Base-by-base conservation (phyloP, 2,113 vertebrate genomes). In the Takifugu bimaculatus region DNA sequence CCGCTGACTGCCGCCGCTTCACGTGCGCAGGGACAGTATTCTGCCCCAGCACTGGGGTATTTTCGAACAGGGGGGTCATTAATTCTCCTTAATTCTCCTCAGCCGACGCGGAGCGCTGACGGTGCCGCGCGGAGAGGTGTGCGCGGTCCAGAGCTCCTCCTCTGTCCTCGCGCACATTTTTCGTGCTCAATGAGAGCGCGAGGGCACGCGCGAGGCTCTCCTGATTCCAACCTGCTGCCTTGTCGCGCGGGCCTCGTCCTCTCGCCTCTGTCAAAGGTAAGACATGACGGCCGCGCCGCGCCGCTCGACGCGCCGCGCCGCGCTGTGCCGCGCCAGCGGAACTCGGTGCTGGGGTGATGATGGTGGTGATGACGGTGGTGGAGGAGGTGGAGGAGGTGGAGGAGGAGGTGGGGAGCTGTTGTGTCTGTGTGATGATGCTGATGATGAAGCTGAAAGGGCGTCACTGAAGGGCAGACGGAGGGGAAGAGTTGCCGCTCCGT, bases 81-180 rank as follows among this genome's bases (percentile, higher is more conserved):
- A 42, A 26, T 26, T 28, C 14, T 6, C 49, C 12, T 48, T 29
- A 12, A 1, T 9, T 13, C 25, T n/a, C 50, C 61, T 44, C 54
- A 2, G 35, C 35, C 7, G 35, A 39, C 35, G 35, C 35, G 35
- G 29, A 6, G 29, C 29, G 29, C 5, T 32, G 29, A 32, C 64
- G 74, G 45, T 47, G 57, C 60, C 57, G 66, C 67, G 68, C 57
- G 70, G 67, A 74, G 82, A 77, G 76, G 75, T 78, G 86, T 74
- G 81, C 78, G 79, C 83, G 78, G 75, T 75, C 48, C 66, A 71
- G 63, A 85, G 85, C 89, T 87, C 85, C 87, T 87, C 88, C 87
- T 86, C 80, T 86, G 69, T 51, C 76, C 78, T 71, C 74, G 78
- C 73, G 68, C 68, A 76, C 35, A 78, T 65, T 55, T 45, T 76